A percentile compares a stretch with the other conserved stretches of the same genome.
phyloP scores from a whole-genome alignment of 2,113 vertebrate species.

The Hemibates koningsi region DNA sequence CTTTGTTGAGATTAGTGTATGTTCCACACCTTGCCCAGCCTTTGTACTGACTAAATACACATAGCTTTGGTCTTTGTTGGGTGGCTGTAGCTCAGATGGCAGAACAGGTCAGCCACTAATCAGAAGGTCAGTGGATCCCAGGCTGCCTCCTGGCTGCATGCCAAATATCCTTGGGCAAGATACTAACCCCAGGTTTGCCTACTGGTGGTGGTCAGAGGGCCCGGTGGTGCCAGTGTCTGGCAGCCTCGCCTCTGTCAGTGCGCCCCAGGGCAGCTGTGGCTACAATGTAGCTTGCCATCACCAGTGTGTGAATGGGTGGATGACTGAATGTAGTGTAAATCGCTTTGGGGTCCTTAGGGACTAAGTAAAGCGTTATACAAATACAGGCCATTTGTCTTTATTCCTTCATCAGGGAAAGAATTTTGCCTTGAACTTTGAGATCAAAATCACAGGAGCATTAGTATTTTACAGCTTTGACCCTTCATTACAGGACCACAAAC shows the following conservation, averaged over 20 bases:
- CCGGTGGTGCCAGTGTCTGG: rapidly evolving
- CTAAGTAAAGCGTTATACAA: rapidly evolving
- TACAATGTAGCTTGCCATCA: neutral
- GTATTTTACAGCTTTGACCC: neutral
- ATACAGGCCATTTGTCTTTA: neutral
- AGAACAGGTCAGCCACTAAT: neutral
- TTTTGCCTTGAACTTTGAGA: neutral
- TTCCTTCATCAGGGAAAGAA: neutral
- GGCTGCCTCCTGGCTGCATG: neutral
- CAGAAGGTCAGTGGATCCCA: rapidly evolving
- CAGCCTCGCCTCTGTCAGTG: neutral
- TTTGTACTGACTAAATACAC: neutral
- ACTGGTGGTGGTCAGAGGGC: neutral
- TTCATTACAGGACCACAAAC: neutral
- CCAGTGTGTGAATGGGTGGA: neutral
- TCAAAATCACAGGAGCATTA: neutral
- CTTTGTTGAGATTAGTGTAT: neutral
- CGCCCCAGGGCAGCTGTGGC: rapidly evolving
- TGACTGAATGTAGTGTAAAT: neutral
- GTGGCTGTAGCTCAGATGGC: neutral
- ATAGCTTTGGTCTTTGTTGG: neutral
- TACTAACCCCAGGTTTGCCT: neutral
- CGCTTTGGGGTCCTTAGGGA: neutral
- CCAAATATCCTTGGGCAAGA: neutral
- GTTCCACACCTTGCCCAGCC: neutral